A percentile compares a stretch with the other conserved stretches of the same genome.
These are phyloP conservation scores for Cygnus atratus DNA, from an alignment of 2,113 vertebrate species.

Conservation along the genomic window DNA sequence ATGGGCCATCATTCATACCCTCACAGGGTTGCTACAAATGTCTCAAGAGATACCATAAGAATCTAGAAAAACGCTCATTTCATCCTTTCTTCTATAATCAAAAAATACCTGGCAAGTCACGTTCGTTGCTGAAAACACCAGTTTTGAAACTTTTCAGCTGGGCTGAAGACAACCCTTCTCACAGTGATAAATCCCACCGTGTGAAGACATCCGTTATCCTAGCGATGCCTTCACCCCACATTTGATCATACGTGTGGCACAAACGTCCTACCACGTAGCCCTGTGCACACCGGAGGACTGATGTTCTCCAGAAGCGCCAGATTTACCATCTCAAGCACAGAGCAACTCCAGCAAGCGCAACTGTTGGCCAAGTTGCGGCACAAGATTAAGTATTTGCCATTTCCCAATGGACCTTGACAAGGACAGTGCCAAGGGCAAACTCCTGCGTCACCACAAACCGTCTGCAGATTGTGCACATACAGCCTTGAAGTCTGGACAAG, in stretches of 20 bases:
- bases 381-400: neutral
- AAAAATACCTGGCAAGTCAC: neutral
- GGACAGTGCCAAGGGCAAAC: neutral
- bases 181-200: neutral
- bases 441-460: neutral
- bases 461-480: neutral
- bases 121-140: neutral
- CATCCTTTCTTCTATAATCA: neutral
- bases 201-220: no score
- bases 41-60: neutral
- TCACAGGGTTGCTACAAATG: neutral
- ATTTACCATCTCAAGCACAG: fast-evolving
- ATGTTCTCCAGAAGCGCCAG: neutral
- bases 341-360: neutral
- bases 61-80: neutral
- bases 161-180: neutral
- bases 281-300: neutral
- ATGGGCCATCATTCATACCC: neutral
- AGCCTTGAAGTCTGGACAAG: neutral
- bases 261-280: neutral
- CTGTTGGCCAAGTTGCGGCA: neutral
- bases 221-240: no score
- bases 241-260: neutral
- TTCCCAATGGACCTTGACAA: fast-evolving
- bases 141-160: neutral